A percentile compares a stretch with the other conserved stretches of the same genome.
These are phyloP conservation scores for Pentamera pediparva DNA, from an alignment of 53 echinoderm and acorn worm genomes.

Conservation along the genomic window DNA sequence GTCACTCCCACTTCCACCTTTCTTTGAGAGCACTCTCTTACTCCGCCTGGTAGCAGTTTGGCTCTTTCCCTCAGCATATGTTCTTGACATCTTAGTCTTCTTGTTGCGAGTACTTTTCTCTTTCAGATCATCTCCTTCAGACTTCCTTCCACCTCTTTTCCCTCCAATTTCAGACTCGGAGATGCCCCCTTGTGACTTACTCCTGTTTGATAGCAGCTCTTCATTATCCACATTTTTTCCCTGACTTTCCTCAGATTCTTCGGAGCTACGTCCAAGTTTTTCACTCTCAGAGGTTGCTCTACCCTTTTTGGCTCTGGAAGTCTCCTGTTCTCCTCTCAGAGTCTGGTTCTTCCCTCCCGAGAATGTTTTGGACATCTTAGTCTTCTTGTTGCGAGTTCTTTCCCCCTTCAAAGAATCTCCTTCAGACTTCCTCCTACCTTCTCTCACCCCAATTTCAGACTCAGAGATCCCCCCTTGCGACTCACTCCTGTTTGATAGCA, in stretches of 20 bases:
- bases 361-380: no score
- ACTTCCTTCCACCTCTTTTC: not conserved
- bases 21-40: no score
- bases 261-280: not conserved
- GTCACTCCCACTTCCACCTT: no score
- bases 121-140: not conserved
- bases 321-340: not conserved
- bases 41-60: no score
- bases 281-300: not conserved
- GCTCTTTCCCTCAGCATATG: no score
- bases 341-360: no score
- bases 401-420: no score
- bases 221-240: slow-evolving; percentile 6
- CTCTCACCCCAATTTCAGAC: not conserved
- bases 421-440: not conserved
- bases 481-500: not conserved
- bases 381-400: no score
- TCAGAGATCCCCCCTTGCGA: not conserved
- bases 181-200: not conserved
- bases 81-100: no score
- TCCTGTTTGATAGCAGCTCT: not conserved
- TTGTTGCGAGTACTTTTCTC: no score
- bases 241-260: not conserved
- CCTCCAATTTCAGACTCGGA: not conserved
- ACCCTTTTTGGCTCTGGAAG: not conserved